These are phyloP conservation scores for Clarias magur DNA, from an alignment of 2,113 vertebrate species.

Conservation along the genomic window DNA sequence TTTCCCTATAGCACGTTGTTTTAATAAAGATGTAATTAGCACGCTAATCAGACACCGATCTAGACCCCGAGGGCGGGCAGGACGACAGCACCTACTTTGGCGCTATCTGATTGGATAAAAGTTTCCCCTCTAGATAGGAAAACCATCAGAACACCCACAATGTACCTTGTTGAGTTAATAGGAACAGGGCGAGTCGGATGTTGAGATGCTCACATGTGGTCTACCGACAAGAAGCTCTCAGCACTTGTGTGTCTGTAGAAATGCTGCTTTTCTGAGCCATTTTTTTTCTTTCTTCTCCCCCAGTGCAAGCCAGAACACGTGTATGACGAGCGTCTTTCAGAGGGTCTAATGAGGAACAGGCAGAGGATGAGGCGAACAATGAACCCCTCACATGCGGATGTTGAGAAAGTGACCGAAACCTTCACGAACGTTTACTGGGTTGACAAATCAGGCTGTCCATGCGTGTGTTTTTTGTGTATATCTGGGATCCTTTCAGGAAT, in stretches of 20 bases:
- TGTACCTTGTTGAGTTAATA: not conserved
- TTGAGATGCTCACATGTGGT: constrained; percentile 3
- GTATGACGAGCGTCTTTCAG: not conserved
- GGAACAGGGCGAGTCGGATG: not conserved
- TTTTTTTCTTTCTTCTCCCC: not conserved
- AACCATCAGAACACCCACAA: not conserved
- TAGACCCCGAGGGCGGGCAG: not conserved
- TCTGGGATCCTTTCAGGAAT: constrained; percentile 15
- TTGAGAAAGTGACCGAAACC: constrained; percentile 11
- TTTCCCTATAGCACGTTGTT: not conserved
- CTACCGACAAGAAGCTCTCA: not conserved
- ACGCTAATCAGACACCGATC: not conserved
- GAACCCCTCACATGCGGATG: constrained; percentile 8
- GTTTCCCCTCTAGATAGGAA: not conserved
- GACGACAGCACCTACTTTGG: not conserved
- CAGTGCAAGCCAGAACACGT: not conserved
- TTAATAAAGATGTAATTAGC: constrained; percentile 11
- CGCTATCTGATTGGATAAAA: constrained; percentile 6
- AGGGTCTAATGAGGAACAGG: constrained; percentile 9
- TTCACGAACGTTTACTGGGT: constrained; percentile 8
- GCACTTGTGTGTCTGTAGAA: not conserved
- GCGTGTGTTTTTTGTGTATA: constrained; percentile 24
- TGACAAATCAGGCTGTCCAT: constrained; percentile 28
- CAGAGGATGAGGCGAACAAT: not conserved
- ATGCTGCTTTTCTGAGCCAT: not conserved